A percentile compares a stretch with the other conserved stretches of the same genome.
Conservation (phyloP, 2,113 vertebrate genomes). For the Macrotis lagotis region DNA sequence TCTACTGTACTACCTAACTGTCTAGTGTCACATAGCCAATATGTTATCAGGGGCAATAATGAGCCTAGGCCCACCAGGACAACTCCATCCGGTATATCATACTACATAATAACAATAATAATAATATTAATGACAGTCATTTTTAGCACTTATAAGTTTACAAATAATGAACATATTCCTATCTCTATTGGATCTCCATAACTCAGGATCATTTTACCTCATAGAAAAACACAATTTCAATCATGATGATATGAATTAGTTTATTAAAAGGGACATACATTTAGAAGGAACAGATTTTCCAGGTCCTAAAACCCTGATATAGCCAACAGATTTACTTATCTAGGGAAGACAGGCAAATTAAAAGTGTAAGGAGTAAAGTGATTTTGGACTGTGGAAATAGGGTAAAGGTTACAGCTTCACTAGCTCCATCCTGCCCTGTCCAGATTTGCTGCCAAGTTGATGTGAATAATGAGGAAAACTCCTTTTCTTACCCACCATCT, state of each 20-base stretch:
- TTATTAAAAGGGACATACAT: background rate
- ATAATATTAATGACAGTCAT: background rate
- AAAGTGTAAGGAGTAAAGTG: background rate
- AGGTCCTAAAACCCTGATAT: background rate
- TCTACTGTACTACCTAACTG: background rate
- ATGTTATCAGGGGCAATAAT: too few relatives aligned
- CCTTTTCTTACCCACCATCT: background rate
- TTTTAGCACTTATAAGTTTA: conserved; percentile 16
- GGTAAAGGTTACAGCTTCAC: conserved; percentile 4
- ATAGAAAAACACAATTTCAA: conserved; percentile 13
- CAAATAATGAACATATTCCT: too few relatives aligned
- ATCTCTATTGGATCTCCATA: background rate
- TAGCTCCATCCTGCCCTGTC: background rate
- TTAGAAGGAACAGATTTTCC: background rate
- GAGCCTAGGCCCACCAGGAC: too few relatives aligned
- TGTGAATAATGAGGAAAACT: background rate
- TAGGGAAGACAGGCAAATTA: conserved; percentile 16
- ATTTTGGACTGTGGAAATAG: background rate
- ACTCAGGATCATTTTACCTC: background rate
- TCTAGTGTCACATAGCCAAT: background rate
- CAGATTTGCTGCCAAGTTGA: background rate
- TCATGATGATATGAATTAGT: conserved; percentile 33
- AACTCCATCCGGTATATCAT: too few relatives aligned
- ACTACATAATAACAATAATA: too few relatives aligned
- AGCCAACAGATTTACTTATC: conserved; percentile 39